phyloP scores from a whole-genome alignment of 2,888 invertebrate species.

The Scaptomyza tumidula region DNA sequence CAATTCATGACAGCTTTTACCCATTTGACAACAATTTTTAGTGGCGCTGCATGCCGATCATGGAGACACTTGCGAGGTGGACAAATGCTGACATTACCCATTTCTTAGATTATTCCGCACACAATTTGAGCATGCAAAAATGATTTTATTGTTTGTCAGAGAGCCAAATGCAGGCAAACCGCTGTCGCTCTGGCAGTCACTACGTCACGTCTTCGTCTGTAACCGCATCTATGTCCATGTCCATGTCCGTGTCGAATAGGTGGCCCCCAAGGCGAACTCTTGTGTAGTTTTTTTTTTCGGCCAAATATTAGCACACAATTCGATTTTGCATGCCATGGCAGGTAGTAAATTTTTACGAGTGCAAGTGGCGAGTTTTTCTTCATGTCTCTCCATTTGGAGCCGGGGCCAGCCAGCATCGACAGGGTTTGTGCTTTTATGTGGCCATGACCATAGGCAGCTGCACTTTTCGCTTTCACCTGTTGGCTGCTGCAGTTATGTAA shows the following conservation, averaged over 20 bases:
- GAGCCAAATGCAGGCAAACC: conserved; percentile 2
- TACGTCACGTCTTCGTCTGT: conserved; percentile 58
- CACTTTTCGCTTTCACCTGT: conserved; percentile 78
- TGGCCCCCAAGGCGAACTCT: conserved; percentile 30
- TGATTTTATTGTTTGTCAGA: conserved; percentile 65
- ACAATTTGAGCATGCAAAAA: conserved; percentile 62
- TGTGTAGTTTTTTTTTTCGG: conserved; percentile 38
- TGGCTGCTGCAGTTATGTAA: conserved; percentile 71
- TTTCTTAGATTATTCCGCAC: conserved; percentile 13
- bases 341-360: conserved; percentile 74
- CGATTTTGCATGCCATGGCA: conserved; percentile 75
- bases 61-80: conserved; percentile 32
- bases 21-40: conserved; percentile 63
- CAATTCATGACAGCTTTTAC: conserved; percentile 57
- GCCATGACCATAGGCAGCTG: conserved; percentile 66
- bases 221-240: neutral
- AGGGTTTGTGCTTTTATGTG: conserved; percentile 31
- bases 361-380: conserved; percentile 70
- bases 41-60: conserved; percentile 64
- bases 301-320: conserved; percentile 81
- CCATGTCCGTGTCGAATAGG: conserved; percentile 17
- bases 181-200: conserved; percentile 40
- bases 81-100: conserved; percentile 31
- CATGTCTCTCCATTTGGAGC: conserved; percentile 39
- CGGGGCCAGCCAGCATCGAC: conserved; percentile 18